A percentile compares a stretch with the other conserved stretches of the same genome.
Evolutionary conservation across 2,113 vertebrate genomes (phyloP).

Genomic region (Sarotherodon lohbergeri): DNA sequence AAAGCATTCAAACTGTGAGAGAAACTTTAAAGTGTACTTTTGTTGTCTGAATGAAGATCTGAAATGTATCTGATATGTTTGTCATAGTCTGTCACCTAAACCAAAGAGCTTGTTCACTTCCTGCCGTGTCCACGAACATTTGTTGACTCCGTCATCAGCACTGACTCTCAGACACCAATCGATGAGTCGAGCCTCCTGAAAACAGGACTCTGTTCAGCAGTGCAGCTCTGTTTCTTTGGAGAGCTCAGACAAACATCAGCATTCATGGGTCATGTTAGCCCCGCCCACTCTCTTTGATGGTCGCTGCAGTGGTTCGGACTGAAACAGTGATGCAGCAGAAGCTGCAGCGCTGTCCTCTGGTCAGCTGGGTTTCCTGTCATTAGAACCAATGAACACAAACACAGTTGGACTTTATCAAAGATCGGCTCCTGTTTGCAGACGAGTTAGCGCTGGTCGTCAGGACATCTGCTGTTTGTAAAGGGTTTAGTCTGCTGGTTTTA

Average conservation of each 20-base stretch:
- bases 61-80: not conserved
- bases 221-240: not conserved
- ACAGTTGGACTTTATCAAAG: not conserved
- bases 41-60: not conserved
- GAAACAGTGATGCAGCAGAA: not conserved
- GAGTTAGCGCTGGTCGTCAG: not conserved
- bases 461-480: not conserved
- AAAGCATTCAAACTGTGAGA: not conserved
- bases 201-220: not conserved
- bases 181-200: not conserved
- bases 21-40: not conserved
- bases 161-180: not conserved
- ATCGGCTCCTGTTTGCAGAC: not conserved
- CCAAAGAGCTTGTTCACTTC: not conserved
- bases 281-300: not conserved
- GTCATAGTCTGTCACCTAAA: not conserved
- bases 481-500: not conserved
- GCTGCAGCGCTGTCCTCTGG: not conserved
- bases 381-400: constrained; percentile 4
- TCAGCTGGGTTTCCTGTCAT: constrained; percentile 26
- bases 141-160: not conserved
- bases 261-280: not conserved
- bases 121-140: not conserved
- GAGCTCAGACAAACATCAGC: not conserved
- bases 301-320: not conserved